A percentile compares a stretch with the other conserved stretches of the same genome.
Evolutionary conservation across 2,113 vertebrate genomes (phyloP).

Genomic region (Anseranas semipalmata): DNA sequence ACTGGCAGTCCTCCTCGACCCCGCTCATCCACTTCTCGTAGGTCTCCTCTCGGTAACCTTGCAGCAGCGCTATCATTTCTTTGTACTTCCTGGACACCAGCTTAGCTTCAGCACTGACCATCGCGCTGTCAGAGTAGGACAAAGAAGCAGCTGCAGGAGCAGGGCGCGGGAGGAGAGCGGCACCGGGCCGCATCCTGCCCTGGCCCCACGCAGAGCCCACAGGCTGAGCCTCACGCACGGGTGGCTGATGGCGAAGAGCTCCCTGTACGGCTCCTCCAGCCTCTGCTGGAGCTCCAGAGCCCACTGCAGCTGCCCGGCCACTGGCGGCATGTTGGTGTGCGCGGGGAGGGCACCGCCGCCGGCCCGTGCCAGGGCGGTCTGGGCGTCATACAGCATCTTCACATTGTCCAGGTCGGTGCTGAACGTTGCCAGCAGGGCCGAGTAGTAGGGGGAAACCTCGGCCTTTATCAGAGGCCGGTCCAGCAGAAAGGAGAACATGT

Average conservation of each 20-base stretch:
- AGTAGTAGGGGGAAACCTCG: conserved; percentile 67
- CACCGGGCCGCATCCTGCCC: neutral
- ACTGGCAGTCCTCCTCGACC: conserved; percentile 71
- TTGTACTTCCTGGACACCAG: conserved; percentile 64
- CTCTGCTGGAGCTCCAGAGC: conserved; percentile 78
- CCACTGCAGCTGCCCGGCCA: conserved; percentile 79
- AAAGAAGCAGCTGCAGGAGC: neutral
- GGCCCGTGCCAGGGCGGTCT: neutral
- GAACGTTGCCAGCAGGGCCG: conserved; percentile 72
- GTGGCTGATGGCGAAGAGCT: conserved; percentile 67
- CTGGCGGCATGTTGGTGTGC: conserved; percentile 51
- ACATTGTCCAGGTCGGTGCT: conserved; percentile 69
- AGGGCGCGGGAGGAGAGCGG: rapidly evolving
- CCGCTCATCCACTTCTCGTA: conserved; percentile 61
- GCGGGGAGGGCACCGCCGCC: neutral
- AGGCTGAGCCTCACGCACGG: conserved; percentile 62
- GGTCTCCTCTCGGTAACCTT: neutral
- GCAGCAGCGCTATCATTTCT: conserved; percentile 71
- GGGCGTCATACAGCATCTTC: conserved; percentile 72
- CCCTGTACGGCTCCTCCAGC: conserved; percentile 60
- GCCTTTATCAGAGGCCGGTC: conserved; percentile 74
- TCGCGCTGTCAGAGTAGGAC: neutral
- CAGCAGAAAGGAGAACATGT: conserved; percentile 79
- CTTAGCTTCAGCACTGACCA: conserved; percentile 61
- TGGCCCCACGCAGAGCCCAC: rapidly evolving